Percentiles rank a stretch among this genome's conserved stretches.
Evolutionary conservation across 2,888 invertebrate genomes (phyloP).

Genomic region (Luperina testacea): DNA sequence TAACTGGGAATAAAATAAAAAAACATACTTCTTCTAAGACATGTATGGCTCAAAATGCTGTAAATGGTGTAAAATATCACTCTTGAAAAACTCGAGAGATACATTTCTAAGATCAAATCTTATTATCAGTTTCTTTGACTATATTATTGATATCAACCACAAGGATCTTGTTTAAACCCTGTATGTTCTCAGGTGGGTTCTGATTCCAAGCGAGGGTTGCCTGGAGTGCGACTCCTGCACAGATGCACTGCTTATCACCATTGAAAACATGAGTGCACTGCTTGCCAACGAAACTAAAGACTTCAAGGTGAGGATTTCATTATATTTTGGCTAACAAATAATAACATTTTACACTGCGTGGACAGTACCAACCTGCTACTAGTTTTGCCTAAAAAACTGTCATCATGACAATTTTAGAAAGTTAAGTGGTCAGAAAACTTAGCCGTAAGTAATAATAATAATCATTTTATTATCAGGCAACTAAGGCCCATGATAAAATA

Average conservation of each 20-base stretch:
- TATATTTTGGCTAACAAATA: neutral
- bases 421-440: neutral
- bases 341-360: too few species aligned
- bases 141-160: neutral
- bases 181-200: conserved; percentile 93
- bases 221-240: conserved; percentile 97
- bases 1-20: too few species aligned
- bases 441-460: too few species aligned
- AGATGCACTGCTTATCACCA: conserved; percentile 96
- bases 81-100: neutral
- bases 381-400: neutral
- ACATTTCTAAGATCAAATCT: neutral
- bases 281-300: conserved; percentile 94
- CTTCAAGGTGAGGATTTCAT: conserved; percentile 90
- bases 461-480: too few species aligned
- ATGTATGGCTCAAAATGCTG: too few species aligned
- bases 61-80: too few species aligned
- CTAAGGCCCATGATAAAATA: too few species aligned
- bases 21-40: too few species aligned
- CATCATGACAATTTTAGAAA: neutral
- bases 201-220: conserved; percentile 96
- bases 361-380: neutral
- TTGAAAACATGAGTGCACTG: conserved; percentile 92
- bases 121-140: neutral
- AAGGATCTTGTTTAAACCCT: neutral